Evolutionary conservation across 2,888 invertebrate species (phyloP).

Genomic region (Schrankia costaestrigalis): DNA sequence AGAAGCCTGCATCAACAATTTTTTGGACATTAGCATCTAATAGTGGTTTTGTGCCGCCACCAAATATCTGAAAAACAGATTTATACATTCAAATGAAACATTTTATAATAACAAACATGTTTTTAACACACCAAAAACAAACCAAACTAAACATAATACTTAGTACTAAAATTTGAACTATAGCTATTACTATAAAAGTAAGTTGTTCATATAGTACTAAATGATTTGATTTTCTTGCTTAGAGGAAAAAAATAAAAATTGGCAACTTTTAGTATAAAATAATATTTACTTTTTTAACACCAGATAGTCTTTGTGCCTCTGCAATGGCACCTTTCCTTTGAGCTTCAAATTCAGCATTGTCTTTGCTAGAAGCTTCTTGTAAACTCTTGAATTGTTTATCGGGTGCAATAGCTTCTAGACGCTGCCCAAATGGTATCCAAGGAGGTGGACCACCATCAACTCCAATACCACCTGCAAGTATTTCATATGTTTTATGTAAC

Average conservation of each 20-base stretch:
- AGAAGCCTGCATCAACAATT: constrained; percentile 89
- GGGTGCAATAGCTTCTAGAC: constrained; percentile 81
- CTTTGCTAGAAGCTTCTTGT: constrained; percentile 82
- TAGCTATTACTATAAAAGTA: no score
- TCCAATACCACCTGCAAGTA: constrained; percentile 70
- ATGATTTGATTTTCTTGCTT: no score
- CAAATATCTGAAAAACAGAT: constrained; percentile 73
- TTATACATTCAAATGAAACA: no score
- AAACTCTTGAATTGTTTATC: constrained; percentile 87
- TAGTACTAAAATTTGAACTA: no score
- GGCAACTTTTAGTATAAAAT: no score
- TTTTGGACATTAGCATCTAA: constrained; percentile 88
- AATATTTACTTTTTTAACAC: constrained; percentile 74
- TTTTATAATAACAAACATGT: no score
- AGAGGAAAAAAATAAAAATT: no score
- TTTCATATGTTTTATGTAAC: no score
- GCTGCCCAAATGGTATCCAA: constrained; percentile 95
- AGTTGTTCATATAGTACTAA: no score
- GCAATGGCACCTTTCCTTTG: constrained; percentile 94
- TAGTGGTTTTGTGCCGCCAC: constrained; percentile 84
- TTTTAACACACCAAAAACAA: no score
- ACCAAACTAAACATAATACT: no score
- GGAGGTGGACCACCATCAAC: constrained; percentile 91
- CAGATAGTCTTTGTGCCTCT: constrained; percentile 86
- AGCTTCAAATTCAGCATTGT: constrained; percentile 92